Evolutionary conservation across 1,140 invertebrate species (phyloP).

Genomic region (Wasmannia auropunctata): DNA sequence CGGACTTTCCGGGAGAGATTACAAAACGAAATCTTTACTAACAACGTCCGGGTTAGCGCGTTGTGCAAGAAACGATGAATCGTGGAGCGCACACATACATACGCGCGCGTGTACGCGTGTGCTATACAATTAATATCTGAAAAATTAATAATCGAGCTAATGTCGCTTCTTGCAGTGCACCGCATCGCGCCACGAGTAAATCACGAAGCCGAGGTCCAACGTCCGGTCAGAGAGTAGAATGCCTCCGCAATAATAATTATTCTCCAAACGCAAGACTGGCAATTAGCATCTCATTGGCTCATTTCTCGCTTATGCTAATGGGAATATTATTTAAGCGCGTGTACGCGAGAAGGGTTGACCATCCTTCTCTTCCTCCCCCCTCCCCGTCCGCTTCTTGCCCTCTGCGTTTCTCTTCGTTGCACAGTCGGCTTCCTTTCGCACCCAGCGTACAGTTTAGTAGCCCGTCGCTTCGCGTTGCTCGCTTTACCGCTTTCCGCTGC

Average conservation of each 20-base stretch:
- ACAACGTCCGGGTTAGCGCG: background rate
- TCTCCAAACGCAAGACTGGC: constrained; percentile 74
- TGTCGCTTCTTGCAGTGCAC: constrained; percentile 12
- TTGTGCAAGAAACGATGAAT: background rate
- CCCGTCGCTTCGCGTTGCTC: constrained; percentile 50
- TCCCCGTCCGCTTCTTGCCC: constrained; percentile 41
- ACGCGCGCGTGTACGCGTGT: background rate
- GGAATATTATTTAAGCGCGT: constrained; percentile 78
- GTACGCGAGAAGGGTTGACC: constrained; percentile 66
- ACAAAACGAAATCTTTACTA: constrained; percentile 1
- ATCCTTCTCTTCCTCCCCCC: constrained; percentile 12
- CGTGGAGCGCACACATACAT: background rate
- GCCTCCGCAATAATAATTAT: constrained; percentile 76
- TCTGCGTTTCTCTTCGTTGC: constrained; percentile 26
- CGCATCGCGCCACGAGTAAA: constrained; percentile 21
- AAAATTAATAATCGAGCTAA: constrained; percentile 39
- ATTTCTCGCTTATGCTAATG: constrained; percentile 81
- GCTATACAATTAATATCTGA: constrained; percentile 43
- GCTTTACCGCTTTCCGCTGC: constrained; percentile 73
- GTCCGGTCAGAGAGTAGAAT: constrained; percentile 45
- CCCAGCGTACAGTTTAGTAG: background rate
- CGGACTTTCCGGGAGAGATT: background rate
- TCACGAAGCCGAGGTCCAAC: constrained; percentile 42
- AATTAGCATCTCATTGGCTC: constrained; percentile 83
- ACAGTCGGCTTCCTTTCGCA: constrained; percentile 11